These are phyloP conservation scores for Siphamia tubifer DNA, from an alignment of 2,113 vertebrate species.

Conservation along the genomic window DNA sequence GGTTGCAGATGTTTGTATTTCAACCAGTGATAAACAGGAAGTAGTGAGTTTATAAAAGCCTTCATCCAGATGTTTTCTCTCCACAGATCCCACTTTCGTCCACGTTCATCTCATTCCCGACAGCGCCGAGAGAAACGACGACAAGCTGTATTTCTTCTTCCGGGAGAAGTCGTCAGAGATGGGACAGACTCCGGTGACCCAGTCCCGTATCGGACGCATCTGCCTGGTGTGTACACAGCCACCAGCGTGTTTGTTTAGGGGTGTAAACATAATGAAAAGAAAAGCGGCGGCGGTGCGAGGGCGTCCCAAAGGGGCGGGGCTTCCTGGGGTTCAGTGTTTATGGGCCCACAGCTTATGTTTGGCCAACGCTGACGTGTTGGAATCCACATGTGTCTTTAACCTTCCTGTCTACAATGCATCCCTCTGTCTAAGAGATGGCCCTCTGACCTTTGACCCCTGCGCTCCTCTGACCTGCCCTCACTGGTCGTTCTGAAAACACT, in stretches of 20 bases:
- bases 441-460: slow-evolving; percentile 59
- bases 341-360: slow-evolving; percentile 37
- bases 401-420: slow-evolving; percentile 67
- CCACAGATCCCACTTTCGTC: slow-evolving; percentile 92
- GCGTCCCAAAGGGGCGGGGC: slow-evolving; percentile 10
- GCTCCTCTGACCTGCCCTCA: slow-evolving; percentile 53
- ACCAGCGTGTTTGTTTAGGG: slow-evolving; percentile 33
- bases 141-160: slow-evolving; percentile 99
- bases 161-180: slow-evolving; percentile 93
- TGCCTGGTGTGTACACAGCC: slow-evolving; percentile 86
- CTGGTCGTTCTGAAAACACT: slow-evolving; percentile 29
- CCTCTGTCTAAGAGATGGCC: slow-evolving; percentile 60
- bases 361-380: slow-evolving; percentile 64
- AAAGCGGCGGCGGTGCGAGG: slow-evolving; percentile 32
- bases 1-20: slow-evolving; percentile 14
- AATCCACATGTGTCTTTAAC: slow-evolving; percentile 76
- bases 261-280: slow-evolving; percentile 45
- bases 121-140: slow-evolving; percentile 93
- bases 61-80: slow-evolving; percentile 29
- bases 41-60: slow-evolving; percentile 17
- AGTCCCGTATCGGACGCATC: slow-evolving; percentile 94
- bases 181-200: slow-evolving; percentile 91
- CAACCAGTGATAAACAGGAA: slow-evolving; percentile 33
- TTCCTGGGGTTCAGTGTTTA: slow-evolving; percentile 28
- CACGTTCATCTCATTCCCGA: slow-evolving; percentile 94